Evolutionary conservation across 2,797 vertebrate species (phyloP).

Genomic region (Sebastes taczanowskii): DNA sequence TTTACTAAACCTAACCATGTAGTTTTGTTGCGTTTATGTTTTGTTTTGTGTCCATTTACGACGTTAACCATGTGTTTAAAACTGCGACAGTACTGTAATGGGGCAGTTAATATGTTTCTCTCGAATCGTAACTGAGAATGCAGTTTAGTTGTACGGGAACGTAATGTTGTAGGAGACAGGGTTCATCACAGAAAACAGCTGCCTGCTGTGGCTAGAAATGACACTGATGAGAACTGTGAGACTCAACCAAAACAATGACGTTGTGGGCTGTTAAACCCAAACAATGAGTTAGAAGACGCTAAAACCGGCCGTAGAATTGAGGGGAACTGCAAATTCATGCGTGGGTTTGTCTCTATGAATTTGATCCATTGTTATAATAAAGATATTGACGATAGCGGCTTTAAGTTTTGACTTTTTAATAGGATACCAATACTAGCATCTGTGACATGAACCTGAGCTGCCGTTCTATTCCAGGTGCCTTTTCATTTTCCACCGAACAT

Average conservation of each 20-base stretch:
- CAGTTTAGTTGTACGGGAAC: not conserved
- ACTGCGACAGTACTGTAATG: not conserved
- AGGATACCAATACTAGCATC: not conserved
- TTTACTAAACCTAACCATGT: fast-evolving
- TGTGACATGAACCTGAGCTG: not conserved
- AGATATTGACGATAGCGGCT: not conserved
- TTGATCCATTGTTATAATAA: not conserved
- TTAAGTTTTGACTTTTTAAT: not conserved
- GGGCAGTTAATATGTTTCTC: fast-evolving
- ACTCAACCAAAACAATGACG: not conserved
- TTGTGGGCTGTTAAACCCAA: not conserved
- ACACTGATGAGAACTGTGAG: not conserved
- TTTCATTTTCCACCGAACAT: not conserved
- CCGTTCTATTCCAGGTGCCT: not conserved
- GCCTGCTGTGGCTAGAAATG: not conserved
- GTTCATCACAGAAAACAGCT: not conserved
- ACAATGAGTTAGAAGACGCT: not conserved
- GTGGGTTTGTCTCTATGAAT: not conserved
- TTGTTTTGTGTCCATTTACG: not conserved
- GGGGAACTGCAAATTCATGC: not conserved
- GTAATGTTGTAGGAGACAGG: not conserved
- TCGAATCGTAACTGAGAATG: no score
- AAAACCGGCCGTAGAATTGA: not conserved
- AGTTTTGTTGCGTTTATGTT: not conserved
- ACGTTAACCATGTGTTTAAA: not conserved